phyloP scores from a whole-genome alignment of 2,797 vertebrate genomes.

The Sebastes goodei region DNA sequence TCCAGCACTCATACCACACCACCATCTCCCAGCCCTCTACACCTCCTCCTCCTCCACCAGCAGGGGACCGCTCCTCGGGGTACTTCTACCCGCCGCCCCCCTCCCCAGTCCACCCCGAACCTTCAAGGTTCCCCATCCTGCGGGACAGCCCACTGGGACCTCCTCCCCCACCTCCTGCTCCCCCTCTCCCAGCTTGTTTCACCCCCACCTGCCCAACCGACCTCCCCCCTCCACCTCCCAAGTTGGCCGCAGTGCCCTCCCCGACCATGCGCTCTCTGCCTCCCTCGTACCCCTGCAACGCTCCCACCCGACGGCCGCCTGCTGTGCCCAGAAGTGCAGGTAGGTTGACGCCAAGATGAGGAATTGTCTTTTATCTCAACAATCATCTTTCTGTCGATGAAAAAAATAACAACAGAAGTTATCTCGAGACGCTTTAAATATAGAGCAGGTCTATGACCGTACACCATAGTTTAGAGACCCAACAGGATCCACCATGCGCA shows the following conservation, averaged over 20 bases:
- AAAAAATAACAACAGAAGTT: background rate
- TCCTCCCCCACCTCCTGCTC: slow-evolving; percentile 77
- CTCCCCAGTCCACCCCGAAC: slow-evolving; percentile 35
- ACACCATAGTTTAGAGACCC: no score
- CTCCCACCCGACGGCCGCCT: slow-evolving; percentile 80
- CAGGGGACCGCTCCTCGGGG: slow-evolving; percentile 68
- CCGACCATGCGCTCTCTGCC: slow-evolving; percentile 80
- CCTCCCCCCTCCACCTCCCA: slow-evolving; percentile 80
- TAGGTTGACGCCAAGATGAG: slow-evolving; percentile 25
- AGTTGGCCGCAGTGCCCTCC: slow-evolving; percentile 78
- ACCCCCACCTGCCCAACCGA: slow-evolving; percentile 67
- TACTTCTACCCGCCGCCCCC: slow-evolving; percentile 54
- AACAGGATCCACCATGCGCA: no score
- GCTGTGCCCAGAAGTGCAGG: slow-evolving; percentile 80
- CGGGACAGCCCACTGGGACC: slow-evolving; percentile 70
- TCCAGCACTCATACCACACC: slow-evolving; percentile 70
- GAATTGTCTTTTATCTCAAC: background rate
- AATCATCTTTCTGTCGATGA: background rate
- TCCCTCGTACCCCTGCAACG: slow-evolving; percentile 80
- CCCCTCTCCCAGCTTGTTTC: slow-evolving; percentile 70
- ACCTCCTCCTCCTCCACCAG: slow-evolving; percentile 49
- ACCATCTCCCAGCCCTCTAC: slow-evolving; percentile 61
- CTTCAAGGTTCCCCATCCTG: slow-evolving; percentile 62
- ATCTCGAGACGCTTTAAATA: no score
- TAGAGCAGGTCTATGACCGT: no score